These are phyloP conservation scores for Stegana nigrithorax DNA, from an alignment of 2,888 invertebrate species.

Conservation along the genomic window DNA sequence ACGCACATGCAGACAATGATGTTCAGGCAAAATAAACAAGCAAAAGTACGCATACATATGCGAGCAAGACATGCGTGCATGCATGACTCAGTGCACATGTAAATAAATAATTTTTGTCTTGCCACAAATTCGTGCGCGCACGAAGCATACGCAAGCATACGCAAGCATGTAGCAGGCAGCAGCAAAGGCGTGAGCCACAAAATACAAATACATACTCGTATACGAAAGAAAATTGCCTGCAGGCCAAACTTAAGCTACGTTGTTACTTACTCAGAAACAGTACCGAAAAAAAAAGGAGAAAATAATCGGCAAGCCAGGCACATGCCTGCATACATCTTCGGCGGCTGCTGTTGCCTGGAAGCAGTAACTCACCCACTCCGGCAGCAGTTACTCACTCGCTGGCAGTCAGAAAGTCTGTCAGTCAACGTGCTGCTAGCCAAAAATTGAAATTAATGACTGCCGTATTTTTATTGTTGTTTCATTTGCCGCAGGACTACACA, in stretches of 20 bases:
- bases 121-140: no score
- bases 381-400: neutral
- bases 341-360: conserved; percentile 7
- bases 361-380: conserved; percentile 18
- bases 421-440: no score
- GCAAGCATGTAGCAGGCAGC: neutral
- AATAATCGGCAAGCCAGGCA: no score
- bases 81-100: conserved; percentile 28
- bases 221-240: neutral
- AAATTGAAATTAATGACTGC: conserved; percentile 54
- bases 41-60: no score
- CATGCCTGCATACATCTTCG: no score
- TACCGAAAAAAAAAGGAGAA: no score
- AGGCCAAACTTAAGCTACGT: neutral
- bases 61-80: conserved; percentile 11
- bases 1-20: neutral
- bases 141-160: neutral
- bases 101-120: conserved; percentile 54
- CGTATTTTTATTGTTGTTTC: conserved; percentile 16
- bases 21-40: neutral
- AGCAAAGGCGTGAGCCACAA: neutral
- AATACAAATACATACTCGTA: neutral
- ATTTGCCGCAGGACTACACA: no score
- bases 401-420: no score
- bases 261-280: no score